Conservation (phyloP, 2,888 invertebrate genomes). For the Aplocera efformata region DNA sequence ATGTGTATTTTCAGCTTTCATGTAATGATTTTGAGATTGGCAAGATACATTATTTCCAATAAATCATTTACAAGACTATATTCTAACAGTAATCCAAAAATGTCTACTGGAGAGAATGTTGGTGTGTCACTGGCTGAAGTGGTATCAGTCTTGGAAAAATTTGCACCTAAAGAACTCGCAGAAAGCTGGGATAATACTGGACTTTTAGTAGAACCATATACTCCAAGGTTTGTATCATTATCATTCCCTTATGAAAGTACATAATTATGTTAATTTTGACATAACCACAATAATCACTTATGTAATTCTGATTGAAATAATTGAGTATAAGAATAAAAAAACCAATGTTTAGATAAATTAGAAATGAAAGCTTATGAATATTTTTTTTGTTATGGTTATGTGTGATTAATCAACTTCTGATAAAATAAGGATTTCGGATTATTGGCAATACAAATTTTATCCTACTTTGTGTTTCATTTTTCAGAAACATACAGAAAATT, state of each 20-base stretch:
- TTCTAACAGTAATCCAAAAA: conserved; percentile 40
- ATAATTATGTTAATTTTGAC: too few species aligned
- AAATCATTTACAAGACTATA: conserved; percentile 36
- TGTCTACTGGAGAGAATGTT: conserved; percentile 50
- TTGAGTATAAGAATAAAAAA: too few species aligned
- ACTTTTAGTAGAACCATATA: conserved; percentile 89
- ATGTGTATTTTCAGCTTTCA: conserved; percentile 38
- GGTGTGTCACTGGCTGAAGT: conserved; percentile 76
- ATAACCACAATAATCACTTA: too few species aligned
- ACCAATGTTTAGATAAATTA: too few species aligned
- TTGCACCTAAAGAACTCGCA: conserved; percentile 86
- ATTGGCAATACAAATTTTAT: too few species aligned
- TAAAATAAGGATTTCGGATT: too few species aligned
- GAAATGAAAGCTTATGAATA: too few species aligned
- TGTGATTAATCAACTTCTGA: too few species aligned
- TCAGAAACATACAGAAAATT: conserved; percentile 81
- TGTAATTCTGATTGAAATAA: too few species aligned
- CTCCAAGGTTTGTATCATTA: conserved; percentile 60
- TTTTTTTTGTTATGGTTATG: too few species aligned
- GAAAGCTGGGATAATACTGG: conserved; percentile 98
- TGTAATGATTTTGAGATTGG: conserved; percentile 60
- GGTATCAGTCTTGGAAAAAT: conserved; percentile 81
- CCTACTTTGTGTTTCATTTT: too few species aligned
- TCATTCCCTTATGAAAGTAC: too few species aligned
- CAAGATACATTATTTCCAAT: conserved; percentile 38